phyloP scores from a whole-genome alignment of 2,888 invertebrate species.

The Flabesymbios commensalis region DNA sequence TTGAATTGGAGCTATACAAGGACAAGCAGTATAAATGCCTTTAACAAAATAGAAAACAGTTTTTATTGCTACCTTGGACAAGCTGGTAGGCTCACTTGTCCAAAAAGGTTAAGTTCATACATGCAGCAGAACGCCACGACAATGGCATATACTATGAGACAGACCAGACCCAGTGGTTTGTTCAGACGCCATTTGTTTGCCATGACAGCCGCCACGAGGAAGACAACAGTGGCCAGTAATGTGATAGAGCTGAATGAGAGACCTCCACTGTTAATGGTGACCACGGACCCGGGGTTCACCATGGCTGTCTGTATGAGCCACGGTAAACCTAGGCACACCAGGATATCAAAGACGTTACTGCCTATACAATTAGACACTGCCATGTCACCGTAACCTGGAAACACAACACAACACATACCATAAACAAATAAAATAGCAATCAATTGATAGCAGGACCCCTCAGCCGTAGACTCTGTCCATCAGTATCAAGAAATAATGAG shows the following conservation, averaged over 20 bases:
- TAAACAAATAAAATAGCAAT: too few relatives aligned
- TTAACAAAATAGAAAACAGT: too few relatives aligned
- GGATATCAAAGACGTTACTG: constrained; percentile 59
- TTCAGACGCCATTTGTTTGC: constrained; percentile 71
- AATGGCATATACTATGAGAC: constrained; percentile 71
- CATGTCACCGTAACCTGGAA: constrained; percentile 57
- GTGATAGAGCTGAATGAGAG: constrained; percentile 82
- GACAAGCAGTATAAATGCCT: too few relatives aligned
- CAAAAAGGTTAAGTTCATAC: constrained; percentile 84
- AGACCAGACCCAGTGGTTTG: constrained; percentile 71
- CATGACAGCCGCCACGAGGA: constrained; percentile 72
- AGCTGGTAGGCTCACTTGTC: constrained; percentile 84
- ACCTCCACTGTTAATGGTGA: constrained; percentile 77
- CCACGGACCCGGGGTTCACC: constrained; percentile 67
- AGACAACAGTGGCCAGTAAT: constrained; percentile 74
- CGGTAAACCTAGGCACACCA: constrained; percentile 56
- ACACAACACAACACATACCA: background rate
- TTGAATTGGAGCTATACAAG: too few relatives aligned
- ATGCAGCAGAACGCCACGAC: constrained; percentile 79
- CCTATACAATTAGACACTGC: constrained; percentile 58
- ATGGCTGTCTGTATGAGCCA: constrained; percentile 49
- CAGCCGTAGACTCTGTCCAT: too few relatives aligned
- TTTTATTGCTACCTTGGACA: constrained; percentile 67
- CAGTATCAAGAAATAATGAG: too few relatives aligned
- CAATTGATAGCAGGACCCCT: too few relatives aligned